phyloP scores from a whole-genome alignment of 1,140 invertebrate genomes.

The Zaprionus ghesquierei region DNA sequence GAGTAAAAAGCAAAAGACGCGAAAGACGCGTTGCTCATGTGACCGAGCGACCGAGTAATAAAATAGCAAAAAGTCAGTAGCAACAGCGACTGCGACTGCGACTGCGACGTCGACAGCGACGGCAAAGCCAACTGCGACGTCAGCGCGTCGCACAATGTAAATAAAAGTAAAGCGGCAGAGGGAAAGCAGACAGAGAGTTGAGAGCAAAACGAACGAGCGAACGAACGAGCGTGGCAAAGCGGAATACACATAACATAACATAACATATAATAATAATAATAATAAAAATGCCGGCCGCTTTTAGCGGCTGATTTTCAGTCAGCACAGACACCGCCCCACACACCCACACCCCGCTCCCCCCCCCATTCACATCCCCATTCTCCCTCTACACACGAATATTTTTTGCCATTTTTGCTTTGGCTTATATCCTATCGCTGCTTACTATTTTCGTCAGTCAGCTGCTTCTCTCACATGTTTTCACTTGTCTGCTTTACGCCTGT shows the following conservation, averaged over 20 bases:
- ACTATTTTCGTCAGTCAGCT: constrained; percentile 76
- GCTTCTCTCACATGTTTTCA: constrained; percentile 59
- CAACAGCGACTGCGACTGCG: constrained; percentile 17
- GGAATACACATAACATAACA: constrained; percentile 70
- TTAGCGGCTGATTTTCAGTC: constrained; percentile 70
- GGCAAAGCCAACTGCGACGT: not conserved
- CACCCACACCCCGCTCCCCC: no score
- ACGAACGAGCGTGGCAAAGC: constrained; percentile 33
- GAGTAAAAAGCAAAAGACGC: constrained; percentile 41
- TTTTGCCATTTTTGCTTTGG: constrained; percentile 55
- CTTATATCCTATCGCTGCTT: constrained; percentile 58
- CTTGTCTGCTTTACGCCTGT: constrained; percentile 23
- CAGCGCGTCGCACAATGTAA: constrained; percentile 67
- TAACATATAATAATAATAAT: constrained; percentile 73
- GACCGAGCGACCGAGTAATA: constrained; percentile 72
- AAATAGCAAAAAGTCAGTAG: constrained; percentile 59
- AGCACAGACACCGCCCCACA: no score
- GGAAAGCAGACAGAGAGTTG: constrained; percentile 43
- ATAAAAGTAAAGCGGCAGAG: constrained; percentile 62
- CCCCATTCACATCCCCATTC: no score
- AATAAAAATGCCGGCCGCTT: constrained; percentile 77
- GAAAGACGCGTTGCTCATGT: constrained; percentile 58
- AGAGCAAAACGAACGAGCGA: constrained; percentile 17
- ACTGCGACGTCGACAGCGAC: constrained; percentile 17
- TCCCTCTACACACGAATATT: constrained; percentile 37